These are phyloP conservation scores for Lucilia sericata DNA, from an alignment of 1,140 invertebrate species.

Conservation along the genomic window DNA sequence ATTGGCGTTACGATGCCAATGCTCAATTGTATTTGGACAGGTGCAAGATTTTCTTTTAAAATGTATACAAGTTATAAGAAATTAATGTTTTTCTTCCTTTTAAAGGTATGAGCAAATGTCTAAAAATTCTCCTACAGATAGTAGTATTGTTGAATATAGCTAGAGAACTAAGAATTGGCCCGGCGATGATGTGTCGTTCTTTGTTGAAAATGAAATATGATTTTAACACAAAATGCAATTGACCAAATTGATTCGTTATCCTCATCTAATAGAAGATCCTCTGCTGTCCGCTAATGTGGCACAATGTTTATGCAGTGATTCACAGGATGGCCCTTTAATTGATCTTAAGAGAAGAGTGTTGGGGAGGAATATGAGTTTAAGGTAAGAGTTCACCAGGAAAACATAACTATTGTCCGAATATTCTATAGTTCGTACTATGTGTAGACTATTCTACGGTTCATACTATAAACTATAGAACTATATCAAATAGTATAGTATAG, in stretches of 20 bases:
- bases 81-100: not conserved
- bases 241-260: conserved; percentile 74
- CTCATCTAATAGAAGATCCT: conserved; percentile 75
- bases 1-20: conserved; percentile 67
- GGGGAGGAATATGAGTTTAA: conserved; percentile 81
- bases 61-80: not conserved
- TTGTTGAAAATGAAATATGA: conserved; percentile 74
- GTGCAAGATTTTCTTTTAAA: conserved; percentile 22
- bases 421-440: too few species aligned
- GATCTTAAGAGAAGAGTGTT: conserved; percentile 79
- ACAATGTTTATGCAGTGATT: conserved; percentile 75
- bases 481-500: too few species aligned
- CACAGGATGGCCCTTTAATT: conserved; percentile 78
- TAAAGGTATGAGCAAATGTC: conserved; percentile 51
- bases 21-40: conserved; percentile 54
- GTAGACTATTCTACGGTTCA: too few species aligned
- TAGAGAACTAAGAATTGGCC: conserved; percentile 71
- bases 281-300: conserved; percentile 77
- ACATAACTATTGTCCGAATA: too few species aligned
- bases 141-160: conserved; percentile 72
- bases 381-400: conserved; percentile 39
- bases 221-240: conserved; percentile 65
- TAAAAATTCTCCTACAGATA: conserved; percentile 49
- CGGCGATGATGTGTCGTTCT: conserved; percentile 75
- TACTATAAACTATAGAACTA: too few species aligned